Evolutionary conservation across 2,797 vertebrate genomes (phyloP), one percentile per base, ranked within the genome.

Genomic region (Arrhamphus sclerolepis): DNA sequence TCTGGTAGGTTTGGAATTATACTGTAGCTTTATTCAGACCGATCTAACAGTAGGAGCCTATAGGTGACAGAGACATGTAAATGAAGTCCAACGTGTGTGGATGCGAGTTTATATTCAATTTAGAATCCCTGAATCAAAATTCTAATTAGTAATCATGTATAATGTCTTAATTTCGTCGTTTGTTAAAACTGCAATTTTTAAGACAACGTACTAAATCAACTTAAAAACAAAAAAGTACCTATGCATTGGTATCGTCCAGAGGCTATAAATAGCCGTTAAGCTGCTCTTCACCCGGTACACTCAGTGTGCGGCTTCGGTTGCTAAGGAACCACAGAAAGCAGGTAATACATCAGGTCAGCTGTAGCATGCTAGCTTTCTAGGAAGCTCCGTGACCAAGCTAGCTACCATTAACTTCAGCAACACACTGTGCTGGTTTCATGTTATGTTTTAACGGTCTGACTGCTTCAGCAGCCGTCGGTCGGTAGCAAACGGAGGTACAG

Each of bases 291-390:
- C n/a, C 59, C 63, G 61, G 55, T 48, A 70, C 72, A 22, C 62
- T 66, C 40, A 46, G 73, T 69, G 80, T 83, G 82, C 80, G 57
- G 89, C 86, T 80, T 80, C 71, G 89, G 91, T 92, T 92, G 91
- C 90, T 89, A 89, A 91, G 91, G 90, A 91, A 91, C 84, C 80
- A 7, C 63, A 14, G 67, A 83, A 87, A 5, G 87, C 87, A 92
- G 91, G 91, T 92, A 92, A 90, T 73, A 53, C 86, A 86, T 86
- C 81, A 86, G 77, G 71, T 81, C 85, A 79, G 83, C 81, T 77
- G 84, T 82, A 89, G 87, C 82, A 77, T 57, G 85, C 71, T 89
- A 88, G 79, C 85, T 42, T 34, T 40, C 71, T 56, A 54, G 54
- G 44, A 66, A 42, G 62, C 74, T 66, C 61, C 66, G 72, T 58